phyloP scores from a whole-genome alignment of 1,140 invertebrate genomes.

The Drosophila trapezifrons region DNA sequence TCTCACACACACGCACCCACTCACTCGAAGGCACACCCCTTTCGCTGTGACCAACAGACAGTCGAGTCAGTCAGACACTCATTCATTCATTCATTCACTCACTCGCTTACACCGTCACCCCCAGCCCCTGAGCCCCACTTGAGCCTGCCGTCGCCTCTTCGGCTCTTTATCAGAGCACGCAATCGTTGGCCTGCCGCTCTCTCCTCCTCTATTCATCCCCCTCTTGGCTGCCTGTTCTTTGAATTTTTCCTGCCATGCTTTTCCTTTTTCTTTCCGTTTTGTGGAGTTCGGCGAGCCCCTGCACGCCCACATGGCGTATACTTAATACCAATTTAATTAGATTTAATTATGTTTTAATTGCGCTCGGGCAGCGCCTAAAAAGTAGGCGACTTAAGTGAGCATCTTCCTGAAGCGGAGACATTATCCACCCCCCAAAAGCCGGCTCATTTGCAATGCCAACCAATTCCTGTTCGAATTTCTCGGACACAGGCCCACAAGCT shows the following conservation, averaged over 20 bases:
- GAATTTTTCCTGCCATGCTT: constrained; percentile 58
- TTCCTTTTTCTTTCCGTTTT: constrained; percentile 23
- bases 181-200: constrained; percentile 25
- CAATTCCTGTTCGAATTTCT: constrained; percentile 1
- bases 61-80: constrained; percentile 30
- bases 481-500: background rate
- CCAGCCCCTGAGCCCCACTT: constrained; percentile 31
- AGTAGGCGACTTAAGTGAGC: constrained; percentile 11
- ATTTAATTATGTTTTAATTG: constrained; percentile 73
- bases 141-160: constrained; percentile 16
- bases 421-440: background rate
- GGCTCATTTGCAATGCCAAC: constrained; percentile 23
- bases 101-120: constrained; percentile 7
- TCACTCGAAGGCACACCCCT: constrained; percentile 21
- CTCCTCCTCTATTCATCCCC: constrained; percentile 12
- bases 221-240: constrained; percentile 34
- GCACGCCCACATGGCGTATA: constrained; percentile 43
- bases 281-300: constrained; percentile 14
- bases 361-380: constrained; percentile 7
- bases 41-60: constrained; percentile 28
- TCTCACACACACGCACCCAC: constrained; percentile 7
- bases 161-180: constrained; percentile 58
- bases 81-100: constrained; percentile 35
- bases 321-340: constrained; percentile 69
- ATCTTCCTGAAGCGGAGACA: background rate